Base-by-base conservation (phyloP, 1,140 invertebrate genomes). In the Drosophila elegans region DNA sequence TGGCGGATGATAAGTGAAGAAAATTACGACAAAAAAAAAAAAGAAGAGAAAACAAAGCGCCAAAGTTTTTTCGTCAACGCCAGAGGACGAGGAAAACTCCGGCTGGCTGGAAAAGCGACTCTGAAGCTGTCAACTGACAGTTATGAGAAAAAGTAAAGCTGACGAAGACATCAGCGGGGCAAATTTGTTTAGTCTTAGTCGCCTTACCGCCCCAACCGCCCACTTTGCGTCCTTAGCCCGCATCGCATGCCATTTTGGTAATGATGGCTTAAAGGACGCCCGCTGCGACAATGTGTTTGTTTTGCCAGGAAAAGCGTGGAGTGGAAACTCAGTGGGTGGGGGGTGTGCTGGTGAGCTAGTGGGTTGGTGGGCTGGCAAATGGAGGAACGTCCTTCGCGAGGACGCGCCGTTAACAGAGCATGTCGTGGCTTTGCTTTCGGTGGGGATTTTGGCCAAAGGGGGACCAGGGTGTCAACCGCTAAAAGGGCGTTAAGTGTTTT, bases 401-500 rank as follows among this genome's bases (percentile, higher is more conserved):
- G 66, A 79, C 72, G 71, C 62, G 79, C 59, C 69, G 84, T 80
- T 88, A 88, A 88, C 84, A 88, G 85, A 88, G 84, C 84, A 75
- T 89, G 77, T 80, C 67, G 67, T 68, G 67, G 60, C 62, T 74
- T 78, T 78, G 68, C 52, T 78, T 78, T 73, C 36, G 56, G 54
- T 13, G 32, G 12, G 21, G 42, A 38, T 49, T 57, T 46, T 60
- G 55, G 54, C 38, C 36, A 68, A 48, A 45, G 56, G 29, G 45
- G 45, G 55, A 39, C 36, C n/a, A 34, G 75, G 61, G 84, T 74
- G 67, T 89, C 74, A 89, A 84, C 84, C 84, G 84, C 84, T 89
- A 89, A 89, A 89, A 89, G 84, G 84, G 84, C 84, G 84, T 89
- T 89, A 89, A 89, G 84, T 89, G 84, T 89, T 89, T 89, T 89